Evolutionary conservation across 2,113 vertebrate genomes (phyloP).

Genomic region (Agelaius phoeniceus): DNA sequence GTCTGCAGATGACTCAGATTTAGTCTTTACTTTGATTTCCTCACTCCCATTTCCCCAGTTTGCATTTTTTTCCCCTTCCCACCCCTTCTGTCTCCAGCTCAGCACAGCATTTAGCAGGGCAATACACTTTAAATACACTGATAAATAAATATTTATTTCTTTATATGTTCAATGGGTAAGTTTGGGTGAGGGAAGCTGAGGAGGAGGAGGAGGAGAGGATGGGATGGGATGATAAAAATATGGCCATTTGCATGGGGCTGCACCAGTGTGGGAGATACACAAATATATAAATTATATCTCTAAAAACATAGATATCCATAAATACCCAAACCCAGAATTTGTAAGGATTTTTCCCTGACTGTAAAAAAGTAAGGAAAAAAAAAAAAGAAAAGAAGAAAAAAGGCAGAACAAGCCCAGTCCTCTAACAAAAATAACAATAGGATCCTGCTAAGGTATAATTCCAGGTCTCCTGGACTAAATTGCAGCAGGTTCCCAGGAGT

Average conservation of each 20-base stretch:
- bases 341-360: background rate
- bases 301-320: background rate
- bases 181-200: background rate
- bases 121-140: background rate
- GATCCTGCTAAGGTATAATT: background rate
- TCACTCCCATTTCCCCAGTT: background rate
- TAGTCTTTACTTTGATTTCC: background rate
- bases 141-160: background rate
- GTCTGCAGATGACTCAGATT: background rate
- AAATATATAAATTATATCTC: background rate
- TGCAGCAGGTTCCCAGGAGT: constrained; percentile 9
- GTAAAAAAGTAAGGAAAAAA: background rate
- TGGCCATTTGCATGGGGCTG: background rate
- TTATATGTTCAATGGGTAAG: rapidly evolving
- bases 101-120: background rate
- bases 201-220: background rate
- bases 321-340: background rate
- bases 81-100: background rate
- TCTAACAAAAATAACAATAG: background rate
- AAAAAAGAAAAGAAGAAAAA: too few species aligned
- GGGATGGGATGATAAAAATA: background rate
- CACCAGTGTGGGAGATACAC: background rate
- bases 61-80: background rate
- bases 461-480: background rate
- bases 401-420: background rate